phyloP scores from a whole-genome alignment of 1,140 invertebrate genomes.

The Lanistes nyassanus region DNA sequence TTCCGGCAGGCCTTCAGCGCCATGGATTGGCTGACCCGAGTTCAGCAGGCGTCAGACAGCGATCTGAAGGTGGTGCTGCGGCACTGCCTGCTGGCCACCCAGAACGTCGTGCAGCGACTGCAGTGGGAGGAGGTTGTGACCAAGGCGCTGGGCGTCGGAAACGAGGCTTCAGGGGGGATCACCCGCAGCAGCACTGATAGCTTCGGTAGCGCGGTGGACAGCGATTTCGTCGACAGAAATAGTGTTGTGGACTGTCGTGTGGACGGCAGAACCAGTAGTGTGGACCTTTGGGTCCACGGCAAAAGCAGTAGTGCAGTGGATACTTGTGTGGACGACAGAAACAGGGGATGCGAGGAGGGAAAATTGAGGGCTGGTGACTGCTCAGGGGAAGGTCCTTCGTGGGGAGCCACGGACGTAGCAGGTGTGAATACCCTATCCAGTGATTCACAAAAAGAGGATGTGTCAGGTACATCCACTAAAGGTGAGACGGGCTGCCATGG shows the following conservation, averaged over 20 bases:
- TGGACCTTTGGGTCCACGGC: too few species aligned
- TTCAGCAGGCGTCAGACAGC: slow-evolving; percentile 16
- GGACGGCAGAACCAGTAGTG: background rate
- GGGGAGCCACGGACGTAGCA: background rate
- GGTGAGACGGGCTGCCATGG: background rate
- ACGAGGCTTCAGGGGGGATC: background rate
- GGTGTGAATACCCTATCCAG: background rate
- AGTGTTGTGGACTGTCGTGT: background rate
- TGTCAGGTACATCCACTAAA: background rate
- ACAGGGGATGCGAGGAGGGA: background rate
- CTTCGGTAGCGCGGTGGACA: background rate
- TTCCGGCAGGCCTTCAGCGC: slow-evolving; percentile 17
- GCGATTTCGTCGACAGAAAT: background rate
- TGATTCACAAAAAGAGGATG: background rate
- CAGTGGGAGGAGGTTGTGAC: slow-evolving; percentile 31
- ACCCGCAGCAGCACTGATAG: background rate
- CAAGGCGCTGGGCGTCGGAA: slow-evolving; percentile 12
- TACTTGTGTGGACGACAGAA: background rate
- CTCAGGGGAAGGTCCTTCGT: too few species aligned
- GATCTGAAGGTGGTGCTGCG: slow-evolving; percentile 28
- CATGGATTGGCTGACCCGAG: slow-evolving; percentile 30
- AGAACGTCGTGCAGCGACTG: slow-evolving; percentile 28
- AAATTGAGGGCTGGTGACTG: background rate
- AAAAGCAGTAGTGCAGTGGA: background rate
- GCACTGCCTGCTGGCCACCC: slow-evolving; percentile 32